Conservation (phyloP, 2,797 vertebrate species). For the Caiman crocodilus region DNA sequence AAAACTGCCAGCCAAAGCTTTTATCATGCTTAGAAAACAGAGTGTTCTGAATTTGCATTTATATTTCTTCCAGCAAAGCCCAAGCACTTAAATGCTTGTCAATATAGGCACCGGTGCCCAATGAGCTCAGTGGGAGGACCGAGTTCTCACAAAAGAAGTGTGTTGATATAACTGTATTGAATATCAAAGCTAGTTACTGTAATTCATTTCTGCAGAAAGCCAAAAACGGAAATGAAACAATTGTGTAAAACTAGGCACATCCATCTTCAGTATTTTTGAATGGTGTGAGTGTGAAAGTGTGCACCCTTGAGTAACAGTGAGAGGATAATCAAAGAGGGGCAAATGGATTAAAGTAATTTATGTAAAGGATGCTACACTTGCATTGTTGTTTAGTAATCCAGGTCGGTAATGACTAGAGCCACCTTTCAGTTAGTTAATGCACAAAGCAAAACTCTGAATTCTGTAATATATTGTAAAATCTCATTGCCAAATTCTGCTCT, state of each 20-base stretch:
- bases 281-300: fast-evolving
- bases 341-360: neutral
- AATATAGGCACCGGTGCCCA: neutral
- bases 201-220: neutral
- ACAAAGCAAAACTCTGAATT: neutral
- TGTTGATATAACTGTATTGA: neutral
- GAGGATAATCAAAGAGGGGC: no score
- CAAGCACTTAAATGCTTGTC: neutral
- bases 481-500: neutral
- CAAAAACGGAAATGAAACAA: neutral
- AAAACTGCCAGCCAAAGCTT: neutral
- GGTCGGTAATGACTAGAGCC: fast-evolving
- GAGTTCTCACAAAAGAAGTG: neutral
- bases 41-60: neutral
- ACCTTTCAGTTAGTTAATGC: fast-evolving
- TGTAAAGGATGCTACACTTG: fast-evolving
- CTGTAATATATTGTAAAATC: neutral
- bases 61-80: neutral
- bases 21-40: neutral
- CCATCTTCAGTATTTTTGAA: neutral
- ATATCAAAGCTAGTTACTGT: neutral
- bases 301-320: neutral
- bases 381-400: neutral
- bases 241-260: fast-evolving
- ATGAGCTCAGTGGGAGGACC: neutral